Evolutionary conservation across 2,888 invertebrate genomes (phyloP), one percentile per base, ranked within the genome.

Genomic region (Antheraea assamensis): DNA sequence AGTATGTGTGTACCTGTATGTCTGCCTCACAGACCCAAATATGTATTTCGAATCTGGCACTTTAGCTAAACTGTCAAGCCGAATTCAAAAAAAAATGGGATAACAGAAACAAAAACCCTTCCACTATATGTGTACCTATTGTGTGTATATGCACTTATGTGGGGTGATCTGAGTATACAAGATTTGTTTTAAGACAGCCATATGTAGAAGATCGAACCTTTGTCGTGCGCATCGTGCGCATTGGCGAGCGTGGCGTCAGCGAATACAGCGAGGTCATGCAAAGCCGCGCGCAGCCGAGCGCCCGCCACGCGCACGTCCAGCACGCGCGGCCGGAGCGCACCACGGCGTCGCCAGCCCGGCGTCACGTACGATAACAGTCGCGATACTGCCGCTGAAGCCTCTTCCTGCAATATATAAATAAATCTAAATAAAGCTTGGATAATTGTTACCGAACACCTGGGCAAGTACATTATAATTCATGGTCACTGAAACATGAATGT

Each of bases 261-360:
- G 88, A 99, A 99, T 80, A 98, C 97, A 0, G 98, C 96, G 75
- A 98, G 96, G 93, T 98, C 98, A 87, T 98, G 97, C 52, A 98
- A 91, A 1, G 98, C 97, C 5, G 97, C 97, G 78, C 97, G 95
- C 71, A 99, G 94, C 72, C 97, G 95, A 10, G 96, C 96, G 70
- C 97, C 97, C 10, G 98, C 97, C 79, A 98, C 95, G 90, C 97
- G 97, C 66, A 99, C 96, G 87, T 98, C 98, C 93, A 97, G 96
- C 68, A 98, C 92, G 74, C 96, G 96, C 24, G 96, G 95, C 79
- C 98, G 97, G 76, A 99, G 93, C 84, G 97, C 97, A 47, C 97
- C 97, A 77, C 96, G 96, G 76, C 96, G 96, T 83, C 98, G 96
- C 98, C 98, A 98, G 74, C 96, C 96, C 42, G 97, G 97, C 78